A percentile compares a stretch with the other conserved stretches of the same genome.
phyloP scores from a whole-genome alignment of 2,888 invertebrate genomes.

The Cancer borealis region DNA sequence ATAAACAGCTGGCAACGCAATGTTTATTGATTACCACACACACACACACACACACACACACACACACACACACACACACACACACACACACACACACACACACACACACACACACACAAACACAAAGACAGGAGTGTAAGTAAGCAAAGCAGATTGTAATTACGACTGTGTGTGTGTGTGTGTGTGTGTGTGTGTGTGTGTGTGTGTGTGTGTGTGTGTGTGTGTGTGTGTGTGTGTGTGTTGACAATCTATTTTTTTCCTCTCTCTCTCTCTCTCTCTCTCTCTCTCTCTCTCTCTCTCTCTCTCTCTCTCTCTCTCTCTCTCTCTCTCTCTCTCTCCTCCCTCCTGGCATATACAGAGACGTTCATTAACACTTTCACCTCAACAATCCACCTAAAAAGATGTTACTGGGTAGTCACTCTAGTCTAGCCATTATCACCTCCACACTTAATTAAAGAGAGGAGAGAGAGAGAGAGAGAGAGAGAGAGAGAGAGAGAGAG shows the following conservation, averaged over 20 bases:
- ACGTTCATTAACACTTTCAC: not conserved
- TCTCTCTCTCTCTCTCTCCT: constrained; percentile 34
- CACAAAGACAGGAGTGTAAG: not conserved
- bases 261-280: too few relatives aligned
- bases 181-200: too few relatives aligned
- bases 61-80: too few relatives aligned
- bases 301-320: constrained; percentile 30
- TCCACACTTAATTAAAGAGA: not conserved
- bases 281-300: too few relatives aligned
- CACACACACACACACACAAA: too few relatives aligned
- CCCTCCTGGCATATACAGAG: not conserved
- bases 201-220: too few relatives aligned
- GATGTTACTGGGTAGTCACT: constrained; percentile 1
- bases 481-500: constrained; percentile 44
- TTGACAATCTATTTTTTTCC: too few relatives aligned
- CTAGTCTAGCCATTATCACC: not conserved
- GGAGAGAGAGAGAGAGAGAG: not conserved
- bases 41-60: not conserved
- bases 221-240: too few relatives aligned
- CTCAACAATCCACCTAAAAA: not conserved
- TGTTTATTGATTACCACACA: not conserved
- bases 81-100: too few relatives aligned
- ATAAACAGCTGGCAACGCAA: not conserved
- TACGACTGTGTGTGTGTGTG: not conserved
- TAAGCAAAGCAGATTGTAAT: not conserved